A percentile compares a stretch with the other conserved stretches of the same genome.
These are phyloP conservation scores for Sycobia sp. DNA, from an alignment of 1,140 invertebrate genomes.

Conservation along the genomic window DNA sequence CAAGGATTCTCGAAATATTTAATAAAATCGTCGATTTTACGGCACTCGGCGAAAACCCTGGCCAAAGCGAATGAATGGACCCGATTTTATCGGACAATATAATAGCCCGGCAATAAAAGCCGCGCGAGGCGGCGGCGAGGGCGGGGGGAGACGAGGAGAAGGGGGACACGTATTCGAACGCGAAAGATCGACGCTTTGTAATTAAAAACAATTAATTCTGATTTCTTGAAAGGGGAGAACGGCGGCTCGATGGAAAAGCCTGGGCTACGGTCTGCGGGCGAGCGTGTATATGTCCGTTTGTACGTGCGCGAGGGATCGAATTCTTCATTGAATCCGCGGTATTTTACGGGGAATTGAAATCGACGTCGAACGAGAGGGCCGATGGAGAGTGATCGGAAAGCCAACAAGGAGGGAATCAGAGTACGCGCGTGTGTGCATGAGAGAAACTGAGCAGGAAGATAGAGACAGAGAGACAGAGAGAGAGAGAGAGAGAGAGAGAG, in stretches of 20 bases:
- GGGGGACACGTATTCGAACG: not conserved
- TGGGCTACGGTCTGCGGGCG: no score
- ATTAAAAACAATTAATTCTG: constrained; percentile 27
- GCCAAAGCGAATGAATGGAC: constrained; percentile 2
- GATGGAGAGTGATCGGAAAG: not conserved
- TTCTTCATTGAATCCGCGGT: constrained; percentile 7
- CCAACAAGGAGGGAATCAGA: not conserved
- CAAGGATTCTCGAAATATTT: no score
- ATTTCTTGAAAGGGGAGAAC: not conserved
- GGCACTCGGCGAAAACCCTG: no score
- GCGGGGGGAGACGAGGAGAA: no score
- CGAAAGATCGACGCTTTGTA: constrained; percentile 1
- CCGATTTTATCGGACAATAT: not conserved
- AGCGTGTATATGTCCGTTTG: no score
- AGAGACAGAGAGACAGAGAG: not conserved
- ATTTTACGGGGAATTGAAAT: constrained; percentile 26
- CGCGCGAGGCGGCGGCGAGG: no score
- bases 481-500: not conserved
- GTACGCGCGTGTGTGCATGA: no score
- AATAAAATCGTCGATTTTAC: no score
- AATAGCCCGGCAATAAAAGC: constrained; percentile 1
- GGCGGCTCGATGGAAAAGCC: not conserved
- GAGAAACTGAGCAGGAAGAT: no score
- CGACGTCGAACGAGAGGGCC: not conserved
- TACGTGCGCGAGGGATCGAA: not conserved